Evolutionary conservation across 2,113 vertebrate species (phyloP).

Genomic region (Arvicanthis niloticus): DNA sequence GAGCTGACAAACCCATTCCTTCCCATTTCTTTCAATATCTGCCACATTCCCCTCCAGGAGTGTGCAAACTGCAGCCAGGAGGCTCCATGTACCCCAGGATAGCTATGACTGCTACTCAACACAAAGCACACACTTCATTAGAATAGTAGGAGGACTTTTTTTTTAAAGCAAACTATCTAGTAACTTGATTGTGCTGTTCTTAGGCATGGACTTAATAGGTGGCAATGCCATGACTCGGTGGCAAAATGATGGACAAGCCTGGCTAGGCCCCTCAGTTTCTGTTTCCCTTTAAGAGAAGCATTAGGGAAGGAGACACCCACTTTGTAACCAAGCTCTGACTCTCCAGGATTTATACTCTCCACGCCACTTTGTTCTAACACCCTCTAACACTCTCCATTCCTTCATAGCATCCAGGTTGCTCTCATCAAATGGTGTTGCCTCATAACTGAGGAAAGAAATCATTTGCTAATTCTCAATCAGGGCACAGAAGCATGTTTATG

Average conservation of each 20-base stretch:
- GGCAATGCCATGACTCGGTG: too few relatives aligned
- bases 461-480: not conserved
- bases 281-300: not conserved
- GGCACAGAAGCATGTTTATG: not conserved
- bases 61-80: not conserved
- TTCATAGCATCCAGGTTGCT: not conserved
- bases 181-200: not conserved
- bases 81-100: too few relatives aligned
- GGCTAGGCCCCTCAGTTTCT: not conserved
- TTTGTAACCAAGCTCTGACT: not conserved
- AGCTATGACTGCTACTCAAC: not conserved
- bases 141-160: not conserved
- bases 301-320: not conserved
- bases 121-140: not conserved
- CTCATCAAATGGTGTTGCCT: not conserved
- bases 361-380: not conserved
- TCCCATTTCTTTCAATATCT: not conserved
- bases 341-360: not conserved
- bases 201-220: not conserved
- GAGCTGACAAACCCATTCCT: not conserved
- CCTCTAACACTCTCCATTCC: not conserved
- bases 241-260: not conserved
- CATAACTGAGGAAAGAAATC: not conserved
- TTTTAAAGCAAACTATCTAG: not conserved
- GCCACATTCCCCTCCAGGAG: fast-evolving